Evolutionary conservation across 2,888 invertebrate species (phyloP).

Genomic region (Strigamia crassipes): DNA sequence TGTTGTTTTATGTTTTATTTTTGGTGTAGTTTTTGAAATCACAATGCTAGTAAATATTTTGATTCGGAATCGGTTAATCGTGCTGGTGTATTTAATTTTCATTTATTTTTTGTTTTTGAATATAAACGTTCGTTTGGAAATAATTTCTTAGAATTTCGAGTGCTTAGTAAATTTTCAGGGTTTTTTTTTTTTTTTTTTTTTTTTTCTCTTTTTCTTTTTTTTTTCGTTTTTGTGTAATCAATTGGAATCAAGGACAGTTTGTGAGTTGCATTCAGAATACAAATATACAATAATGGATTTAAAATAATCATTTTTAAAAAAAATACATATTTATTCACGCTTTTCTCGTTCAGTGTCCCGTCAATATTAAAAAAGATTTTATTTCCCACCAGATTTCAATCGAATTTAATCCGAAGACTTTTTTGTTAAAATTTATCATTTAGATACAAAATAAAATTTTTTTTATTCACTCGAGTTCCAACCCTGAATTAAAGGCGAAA

Average conservation of each 20-base stretch:
- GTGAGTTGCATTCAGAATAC: background rate
- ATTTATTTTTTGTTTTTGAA: background rate
- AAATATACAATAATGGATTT: background rate
- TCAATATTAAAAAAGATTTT: background rate
- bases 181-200: background rate
- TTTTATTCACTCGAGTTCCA: too few relatives aligned
- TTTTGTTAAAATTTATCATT: too few relatives aligned
- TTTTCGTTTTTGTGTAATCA: background rate
- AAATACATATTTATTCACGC: background rate
- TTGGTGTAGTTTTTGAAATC: too few relatives aligned
- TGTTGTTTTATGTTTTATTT: too few relatives aligned
- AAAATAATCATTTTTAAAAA: background rate
- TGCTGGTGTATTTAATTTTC: background rate
- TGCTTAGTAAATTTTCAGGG: background rate
- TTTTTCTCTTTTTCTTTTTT: too few relatives aligned
- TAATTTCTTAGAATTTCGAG: background rate
- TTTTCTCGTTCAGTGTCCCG: background rate
- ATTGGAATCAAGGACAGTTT: constrained; percentile 6
- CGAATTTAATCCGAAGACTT: background rate
- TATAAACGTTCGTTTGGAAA: background rate
- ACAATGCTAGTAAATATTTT: too few relatives aligned
- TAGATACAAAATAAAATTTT: too few relatives aligned
- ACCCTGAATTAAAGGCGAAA: too few relatives aligned
- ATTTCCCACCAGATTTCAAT: background rate
- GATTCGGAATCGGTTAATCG: too few relatives aligned